Base-by-base conservation (phyloP, 2,113 vertebrate genomes). In the Typhlomys cinereus region DNA sequence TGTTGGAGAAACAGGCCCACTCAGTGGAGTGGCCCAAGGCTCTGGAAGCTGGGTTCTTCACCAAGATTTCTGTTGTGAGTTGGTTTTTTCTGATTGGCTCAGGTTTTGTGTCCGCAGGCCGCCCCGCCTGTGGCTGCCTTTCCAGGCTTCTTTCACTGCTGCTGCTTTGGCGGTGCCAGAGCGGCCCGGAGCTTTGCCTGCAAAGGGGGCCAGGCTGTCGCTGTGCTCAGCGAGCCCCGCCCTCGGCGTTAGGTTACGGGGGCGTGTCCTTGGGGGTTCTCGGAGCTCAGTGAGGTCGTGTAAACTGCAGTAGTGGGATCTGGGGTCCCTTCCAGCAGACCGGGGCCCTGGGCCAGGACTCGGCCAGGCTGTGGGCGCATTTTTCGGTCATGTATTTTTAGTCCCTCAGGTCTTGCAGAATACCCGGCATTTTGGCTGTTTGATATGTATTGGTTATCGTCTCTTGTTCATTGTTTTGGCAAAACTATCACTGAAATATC, bases 321-420 rank as follows among this genome's bases (percentile, higher is more conserved):
- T 87, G 44, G 48, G 59, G 18, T 80, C 29, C 61, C 93, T 90
- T 89, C 48, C 66, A 87, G 46, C 39, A 41, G 36, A 50, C 79
- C 61, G 54, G 66, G 20, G 0, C 46, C 50, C 31, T 25, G 29
- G 61, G 31, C 29, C 29, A 69, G 80, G 44, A 54, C 92, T 76
- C 83, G 50, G 4, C 44, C 64, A 79, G 39, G 71, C 71, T 48
- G 4, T 57, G 7, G 44, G 7, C 85, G 70, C 31, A n/a, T 57
- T 88, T 90, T 44, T 34, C 89, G 91, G 81, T 90, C 29, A 52
- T 80, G 13, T 57, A 29, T 76, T 71, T 88, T 93, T 87, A 75
- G 70, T 91, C 25, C 86, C 80, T 73, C 85, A 52, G 17, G 84
- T 91, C 67, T 92, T 96, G 54, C 79, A 90, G 69, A 91, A 76